Conservation (phyloP, 1,140 invertebrate species). For the Tenebrio molitor region DNA sequence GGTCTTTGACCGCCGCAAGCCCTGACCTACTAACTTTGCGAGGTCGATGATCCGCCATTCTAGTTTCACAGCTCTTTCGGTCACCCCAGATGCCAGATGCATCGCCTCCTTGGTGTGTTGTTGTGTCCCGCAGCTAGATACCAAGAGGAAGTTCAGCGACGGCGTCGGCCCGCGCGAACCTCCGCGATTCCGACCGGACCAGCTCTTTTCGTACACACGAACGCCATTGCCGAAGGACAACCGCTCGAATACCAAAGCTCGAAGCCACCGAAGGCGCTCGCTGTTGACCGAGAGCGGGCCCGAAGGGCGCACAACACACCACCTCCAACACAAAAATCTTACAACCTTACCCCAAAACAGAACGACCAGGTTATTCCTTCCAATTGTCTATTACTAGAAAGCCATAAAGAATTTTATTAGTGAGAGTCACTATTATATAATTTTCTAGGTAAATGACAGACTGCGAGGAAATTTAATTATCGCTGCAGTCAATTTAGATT, state of each 20-base stretch:
- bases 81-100: conserved; percentile 61
- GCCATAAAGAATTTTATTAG: too few species aligned
- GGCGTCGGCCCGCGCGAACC: background rate
- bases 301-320: too few species aligned
- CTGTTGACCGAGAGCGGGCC: background rate
- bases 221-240: conserved; percentile 1
- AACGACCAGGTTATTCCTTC: too few species aligned
- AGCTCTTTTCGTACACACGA: conserved; percentile 1
- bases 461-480: too few species aligned
- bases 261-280: too few species aligned
- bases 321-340: too few species aligned
- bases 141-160: conserved; percentile 47
- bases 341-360: too few species aligned
- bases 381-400: too few species aligned
- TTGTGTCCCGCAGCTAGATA: conserved; percentile 48
- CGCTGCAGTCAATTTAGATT: too few species aligned
- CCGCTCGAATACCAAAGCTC: background rate
- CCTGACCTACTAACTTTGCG: conserved; percentile 67
- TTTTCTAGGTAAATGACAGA: too few species aligned
- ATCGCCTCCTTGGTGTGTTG: conserved; percentile 38
- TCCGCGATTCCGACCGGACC: background rate
- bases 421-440: too few species aligned
- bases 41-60: conserved; percentile 67
- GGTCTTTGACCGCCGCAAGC: conserved; percentile 64
- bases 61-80: conserved; percentile 65